Evolutionary conservation across 2,888 invertebrate species (phyloP).

Genomic region (Limulus polyphemus): DNA sequence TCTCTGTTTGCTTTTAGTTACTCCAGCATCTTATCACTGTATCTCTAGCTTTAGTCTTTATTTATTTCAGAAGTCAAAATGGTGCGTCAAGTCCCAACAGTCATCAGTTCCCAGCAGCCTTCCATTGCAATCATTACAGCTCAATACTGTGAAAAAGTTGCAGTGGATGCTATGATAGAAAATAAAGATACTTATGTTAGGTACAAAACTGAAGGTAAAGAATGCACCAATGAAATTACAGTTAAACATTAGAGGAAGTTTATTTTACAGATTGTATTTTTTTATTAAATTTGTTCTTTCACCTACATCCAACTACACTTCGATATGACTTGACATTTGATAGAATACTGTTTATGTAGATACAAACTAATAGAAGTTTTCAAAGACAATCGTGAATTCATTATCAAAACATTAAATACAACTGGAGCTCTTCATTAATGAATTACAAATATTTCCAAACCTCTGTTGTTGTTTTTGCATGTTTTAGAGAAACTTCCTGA

Average conservation of each 20-base stretch:
- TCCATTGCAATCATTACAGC: constrained; percentile 94
- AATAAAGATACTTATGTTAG: constrained; percentile 91
- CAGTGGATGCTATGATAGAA: constrained; percentile 95
- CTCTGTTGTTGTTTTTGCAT: too few species aligned
- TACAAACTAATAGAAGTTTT: constrained; percentile 4
- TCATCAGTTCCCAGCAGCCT: constrained; percentile 77
- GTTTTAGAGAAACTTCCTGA: too few species aligned
- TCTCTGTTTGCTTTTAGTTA: too few species aligned
- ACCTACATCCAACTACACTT: background rate
- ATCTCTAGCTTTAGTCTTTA: background rate
- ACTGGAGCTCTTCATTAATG: background rate
- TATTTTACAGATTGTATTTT: constrained; percentile 9
- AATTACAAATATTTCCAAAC: too few species aligned
- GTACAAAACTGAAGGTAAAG: constrained; percentile 84
- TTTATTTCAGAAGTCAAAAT: constrained; percentile 44
- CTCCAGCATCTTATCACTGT: too few species aligned
- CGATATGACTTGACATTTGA: background rate
- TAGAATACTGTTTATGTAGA: background rate
- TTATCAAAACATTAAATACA: background rate
- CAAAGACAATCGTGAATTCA: background rate
- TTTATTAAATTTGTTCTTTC: background rate
- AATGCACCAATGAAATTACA: background rate
- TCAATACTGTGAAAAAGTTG: constrained; percentile 91
- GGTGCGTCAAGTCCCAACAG: constrained; percentile 86
- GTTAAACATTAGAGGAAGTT: background rate